These are phyloP conservation scores for Malthinus seriepunctatus DNA, from an alignment of 2,888 invertebrate genomes.

Conservation along the genomic window DNA sequence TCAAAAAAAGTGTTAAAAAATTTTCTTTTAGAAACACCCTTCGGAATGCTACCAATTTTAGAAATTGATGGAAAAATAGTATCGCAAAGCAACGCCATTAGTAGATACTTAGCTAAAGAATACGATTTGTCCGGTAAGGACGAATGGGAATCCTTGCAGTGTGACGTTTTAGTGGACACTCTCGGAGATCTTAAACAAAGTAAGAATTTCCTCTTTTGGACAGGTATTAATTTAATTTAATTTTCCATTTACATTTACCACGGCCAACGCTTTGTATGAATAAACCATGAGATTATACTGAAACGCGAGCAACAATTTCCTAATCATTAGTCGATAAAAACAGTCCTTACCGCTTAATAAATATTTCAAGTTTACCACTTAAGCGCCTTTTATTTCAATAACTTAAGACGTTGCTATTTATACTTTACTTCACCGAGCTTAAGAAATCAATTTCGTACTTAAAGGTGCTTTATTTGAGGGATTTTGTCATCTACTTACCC, in stretches of 20 bases:
- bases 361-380: too few relatives aligned
- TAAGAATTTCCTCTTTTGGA: slow-evolving; percentile 43
- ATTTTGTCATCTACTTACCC: too few relatives aligned
- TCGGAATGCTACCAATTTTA: slow-evolving; percentile 62
- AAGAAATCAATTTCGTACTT: too few relatives aligned
- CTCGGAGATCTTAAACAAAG: slow-evolving; percentile 60
- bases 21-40: slow-evolving; percentile 57
- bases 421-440: too few relatives aligned
- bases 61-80: slow-evolving; percentile 62
- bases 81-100: slow-evolving; percentile 62
- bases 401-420: too few relatives aligned
- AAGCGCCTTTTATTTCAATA: too few relatives aligned
- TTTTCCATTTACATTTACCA: neutral
- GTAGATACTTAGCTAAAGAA: slow-evolving; percentile 60
- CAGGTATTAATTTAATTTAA: neutral
- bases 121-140: slow-evolving; percentile 59
- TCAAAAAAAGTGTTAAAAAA: neutral
- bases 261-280: too few relatives aligned
- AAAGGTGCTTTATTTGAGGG: too few relatives aligned
- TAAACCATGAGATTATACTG: too few relatives aligned
- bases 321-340: too few relatives aligned
- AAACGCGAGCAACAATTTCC: too few relatives aligned
- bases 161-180: slow-evolving; percentile 61
- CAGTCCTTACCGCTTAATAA: too few relatives aligned
- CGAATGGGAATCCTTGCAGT: slow-evolving; percentile 60